phyloP scores from a whole-genome alignment of 2,888 invertebrate genomes.

The Oligia fasciuncula region DNA sequence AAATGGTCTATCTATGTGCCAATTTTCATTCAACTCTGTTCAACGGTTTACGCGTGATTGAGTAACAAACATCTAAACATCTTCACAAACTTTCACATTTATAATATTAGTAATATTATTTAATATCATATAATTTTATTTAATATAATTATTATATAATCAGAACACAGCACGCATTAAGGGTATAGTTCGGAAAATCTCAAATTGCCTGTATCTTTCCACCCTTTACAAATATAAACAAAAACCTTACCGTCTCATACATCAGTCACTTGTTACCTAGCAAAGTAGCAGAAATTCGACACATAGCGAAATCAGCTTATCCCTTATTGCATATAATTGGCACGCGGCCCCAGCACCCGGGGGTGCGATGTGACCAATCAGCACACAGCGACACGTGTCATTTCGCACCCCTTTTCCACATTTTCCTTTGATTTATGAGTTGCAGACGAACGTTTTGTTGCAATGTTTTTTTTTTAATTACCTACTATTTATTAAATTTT shows the following conservation, averaged over 20 bases:
- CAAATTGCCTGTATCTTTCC: neutral
- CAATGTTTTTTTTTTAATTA: neutral
- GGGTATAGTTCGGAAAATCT: neutral
- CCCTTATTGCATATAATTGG: slow-evolving; percentile 82
- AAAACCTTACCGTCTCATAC: slow-evolving; percentile 4
- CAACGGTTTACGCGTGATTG: no score
- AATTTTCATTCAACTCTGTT: no score
- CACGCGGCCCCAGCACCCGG: slow-evolving; percentile 65
- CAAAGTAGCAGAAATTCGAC: slow-evolving; percentile 60
- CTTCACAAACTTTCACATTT: no score
- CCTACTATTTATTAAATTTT: no score
- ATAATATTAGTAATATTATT: no score
- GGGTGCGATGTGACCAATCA: slow-evolving; percentile 84
- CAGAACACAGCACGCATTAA: neutral
- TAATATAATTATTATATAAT: no score
- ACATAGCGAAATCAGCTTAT: slow-evolving; percentile 82
- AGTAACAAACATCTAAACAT: no score
- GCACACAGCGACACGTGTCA: slow-evolving; percentile 85
- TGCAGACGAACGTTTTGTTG: slow-evolving; percentile 70
- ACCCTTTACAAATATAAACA: slow-evolving; percentile 14
- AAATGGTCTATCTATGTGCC: no score
- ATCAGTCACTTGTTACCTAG: slow-evolving; percentile 51
- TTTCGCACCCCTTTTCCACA: slow-evolving; percentile 86
- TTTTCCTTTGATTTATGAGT: slow-evolving; percentile 80
- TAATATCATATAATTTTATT: no score